A percentile compares a stretch with the other conserved stretches of the same genome.
phyloP scores from a whole-genome alignment of 2,888 invertebrate species.

The Rhabditophanes sp. region DNA sequence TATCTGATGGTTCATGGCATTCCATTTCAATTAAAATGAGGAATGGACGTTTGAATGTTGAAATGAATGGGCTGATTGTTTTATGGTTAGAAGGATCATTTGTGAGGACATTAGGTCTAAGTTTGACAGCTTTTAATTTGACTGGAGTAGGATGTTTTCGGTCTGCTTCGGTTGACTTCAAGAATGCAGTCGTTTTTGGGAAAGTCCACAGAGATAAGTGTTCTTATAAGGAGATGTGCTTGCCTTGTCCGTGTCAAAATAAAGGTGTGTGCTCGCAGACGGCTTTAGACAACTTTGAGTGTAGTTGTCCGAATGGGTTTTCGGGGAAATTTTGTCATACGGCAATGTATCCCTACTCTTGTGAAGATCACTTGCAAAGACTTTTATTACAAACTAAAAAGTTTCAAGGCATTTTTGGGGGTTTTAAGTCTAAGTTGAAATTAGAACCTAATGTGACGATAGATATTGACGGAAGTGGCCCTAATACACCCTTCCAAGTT shows the following conservation, averaged over 20 bases:
- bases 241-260: slow-evolving; percentile 35
- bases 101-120: slow-evolving; percentile 17
- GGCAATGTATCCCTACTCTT: slow-evolving; percentile 31
- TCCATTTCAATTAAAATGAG: slow-evolving; percentile 31
- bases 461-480: slow-evolving; percentile 39
- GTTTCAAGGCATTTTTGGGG: too few relatives aligned
- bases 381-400: too few relatives aligned
- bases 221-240: slow-evolving; percentile 21
- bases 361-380: slow-evolving; percentile 29
- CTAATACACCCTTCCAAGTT: slow-evolving; percentile 25
- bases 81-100: slow-evolving; percentile 35
- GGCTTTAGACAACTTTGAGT: slow-evolving; percentile 20
- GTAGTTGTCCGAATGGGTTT: slow-evolving; percentile 24
- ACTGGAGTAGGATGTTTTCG: slow-evolving; percentile 34
- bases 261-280: slow-evolving; percentile 27
- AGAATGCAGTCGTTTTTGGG: slow-evolving; percentile 19
- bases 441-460: slow-evolving; percentile 19
- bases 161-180: slow-evolving; percentile 31
- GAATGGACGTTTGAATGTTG: slow-evolving; percentile 34
- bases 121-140: slow-evolving; percentile 24
- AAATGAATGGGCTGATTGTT: slow-evolving; percentile 30
- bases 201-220: slow-evolving; percentile 22
- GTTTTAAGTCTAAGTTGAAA: slow-evolving; percentile 2
- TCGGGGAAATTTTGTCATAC: slow-evolving; percentile 36
- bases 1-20: slow-evolving; percentile 34